A percentile compares a stretch with the other conserved stretches of the same genome.
Evolutionary conservation across 2,797 vertebrate genomes (phyloP).

Genomic region (Gallinago solitaria): DNA sequence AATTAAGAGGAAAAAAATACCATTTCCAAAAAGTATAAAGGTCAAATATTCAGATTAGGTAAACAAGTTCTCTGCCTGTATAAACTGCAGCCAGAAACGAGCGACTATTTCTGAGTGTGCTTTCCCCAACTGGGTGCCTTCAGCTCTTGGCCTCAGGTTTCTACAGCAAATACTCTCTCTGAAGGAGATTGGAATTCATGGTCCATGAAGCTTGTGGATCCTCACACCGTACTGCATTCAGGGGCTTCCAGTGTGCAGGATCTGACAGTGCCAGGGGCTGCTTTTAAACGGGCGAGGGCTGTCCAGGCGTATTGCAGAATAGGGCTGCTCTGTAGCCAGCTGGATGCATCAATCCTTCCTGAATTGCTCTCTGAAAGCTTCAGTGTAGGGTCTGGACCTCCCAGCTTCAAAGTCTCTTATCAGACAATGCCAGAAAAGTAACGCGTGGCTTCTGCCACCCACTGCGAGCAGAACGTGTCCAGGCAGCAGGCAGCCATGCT

Average conservation of each 20-base stretch:
- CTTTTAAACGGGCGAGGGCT: not conserved
- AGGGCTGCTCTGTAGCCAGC: not conserved
- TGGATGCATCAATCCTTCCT: not conserved
- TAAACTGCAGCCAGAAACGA: not conserved
- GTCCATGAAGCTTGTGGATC: not conserved
- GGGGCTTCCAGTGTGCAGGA: not conserved
- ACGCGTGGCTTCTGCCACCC: not conserved
- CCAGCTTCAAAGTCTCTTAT: not conserved
- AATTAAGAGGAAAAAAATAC: not conserved
- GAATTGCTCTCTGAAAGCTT: not conserved
- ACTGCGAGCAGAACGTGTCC: fast-evolving
- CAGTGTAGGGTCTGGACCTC: not conserved
- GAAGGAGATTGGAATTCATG: not conserved
- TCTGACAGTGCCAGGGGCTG: not conserved
- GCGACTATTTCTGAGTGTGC: not conserved
- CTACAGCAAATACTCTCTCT: not conserved
- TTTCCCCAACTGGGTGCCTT: not conserved
- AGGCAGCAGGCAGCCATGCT: not conserved
- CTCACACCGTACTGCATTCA: not conserved
- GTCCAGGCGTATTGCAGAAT: not conserved
- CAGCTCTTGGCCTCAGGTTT: not conserved
- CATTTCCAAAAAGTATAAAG: conserved; percentile 48
- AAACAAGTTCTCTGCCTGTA: conserved; percentile 41
- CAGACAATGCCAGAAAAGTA: not conserved
- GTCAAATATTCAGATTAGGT: conserved; percentile 52